Base-by-base conservation (phyloP, 2,888 invertebrate species). In the Catocala nupta region DNA sequence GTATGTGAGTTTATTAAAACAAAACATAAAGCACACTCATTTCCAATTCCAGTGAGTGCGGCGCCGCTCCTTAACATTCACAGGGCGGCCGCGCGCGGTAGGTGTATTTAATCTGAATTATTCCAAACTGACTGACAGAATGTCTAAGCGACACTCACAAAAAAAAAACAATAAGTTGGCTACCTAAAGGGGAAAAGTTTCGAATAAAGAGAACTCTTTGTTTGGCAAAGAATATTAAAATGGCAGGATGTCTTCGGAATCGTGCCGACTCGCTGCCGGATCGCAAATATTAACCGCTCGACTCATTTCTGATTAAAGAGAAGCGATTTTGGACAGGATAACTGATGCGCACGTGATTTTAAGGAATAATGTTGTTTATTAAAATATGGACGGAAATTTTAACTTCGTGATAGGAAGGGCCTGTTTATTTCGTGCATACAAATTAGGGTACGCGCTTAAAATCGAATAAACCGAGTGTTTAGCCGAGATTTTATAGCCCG, bases 41-140 rank as follows among this genome's bases (percentile, higher is more conserved):
- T 92, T 88, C 82, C 88, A 90, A 91, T 92, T 92, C 91, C 78
- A 83, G 81, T 81, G 84, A 84, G 81, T 78, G 80, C 81, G 85
- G 84, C 85, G 81, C 81, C 83, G 77, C 80, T 84, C 80, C 85
- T 91, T 90, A 88, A 77, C 86, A 92, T 92, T 89, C 90, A 87
- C 83, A 74, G 80, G 81, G 84, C 79, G 81, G 82, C 78, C 76
- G 82, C 87, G 82, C 79, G 90, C 88, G 89, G 92, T 90, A 89
- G 92, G 92, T 91, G 89, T 89, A 86, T 90, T 91, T 91, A 91
- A 92, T 91, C 89, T 90, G 90, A 92, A 92, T 92, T 91, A 92
- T 91, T 89, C 87, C 82, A 77, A 86, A 86, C 87, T 88, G 87
- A 90, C 89, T 90, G 91, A 89, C 93, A 86, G 87, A 89, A 90